These are phyloP conservation scores for Archips crataeganus DNA, from an alignment of 2,888 invertebrate species.

Conservation along the genomic window DNA sequence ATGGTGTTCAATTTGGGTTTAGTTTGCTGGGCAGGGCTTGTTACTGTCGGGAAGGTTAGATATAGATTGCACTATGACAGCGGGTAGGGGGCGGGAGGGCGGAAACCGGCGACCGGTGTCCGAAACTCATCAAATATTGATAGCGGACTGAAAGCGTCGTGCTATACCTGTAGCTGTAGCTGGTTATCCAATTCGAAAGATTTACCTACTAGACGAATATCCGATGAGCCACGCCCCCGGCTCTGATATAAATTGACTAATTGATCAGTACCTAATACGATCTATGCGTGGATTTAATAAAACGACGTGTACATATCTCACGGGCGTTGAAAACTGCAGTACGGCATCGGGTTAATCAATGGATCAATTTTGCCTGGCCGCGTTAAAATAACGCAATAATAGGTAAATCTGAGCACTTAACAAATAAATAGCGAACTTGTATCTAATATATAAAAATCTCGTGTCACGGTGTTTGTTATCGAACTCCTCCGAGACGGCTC, in stretches of 20 bases:
- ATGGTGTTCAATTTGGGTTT: slow-evolving; percentile 17
- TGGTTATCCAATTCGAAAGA: slow-evolving; percentile 49
- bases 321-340: not conserved
- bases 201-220: slow-evolving; percentile 65
- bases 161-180: slow-evolving; percentile 47
- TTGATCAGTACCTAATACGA: not conserved
- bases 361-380: not conserved
- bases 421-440: no score
- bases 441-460: no score
- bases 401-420: not conserved
- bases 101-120: slow-evolving; percentile 57
- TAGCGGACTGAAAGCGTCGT: slow-evolving; percentile 68
- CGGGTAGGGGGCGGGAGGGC: slow-evolving; percentile 19
- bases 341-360: not conserved
- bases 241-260: slow-evolving; percentile 24
- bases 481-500: no score
- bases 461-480: no score
- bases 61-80: slow-evolving; percentile 39
- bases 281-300: slow-evolving; percentile 4
- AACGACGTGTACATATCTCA: not conserved
- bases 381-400: not conserved
- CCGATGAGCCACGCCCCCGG: slow-evolving; percentile 59
- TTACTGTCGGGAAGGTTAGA: slow-evolving; percentile 26
- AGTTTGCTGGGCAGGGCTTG: slow-evolving; percentile 18
- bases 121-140: slow-evolving; percentile 83